Evolutionary conservation across 1,140 invertebrate species (phyloP).

Genomic region (Drosophila tsacasi): DNA sequence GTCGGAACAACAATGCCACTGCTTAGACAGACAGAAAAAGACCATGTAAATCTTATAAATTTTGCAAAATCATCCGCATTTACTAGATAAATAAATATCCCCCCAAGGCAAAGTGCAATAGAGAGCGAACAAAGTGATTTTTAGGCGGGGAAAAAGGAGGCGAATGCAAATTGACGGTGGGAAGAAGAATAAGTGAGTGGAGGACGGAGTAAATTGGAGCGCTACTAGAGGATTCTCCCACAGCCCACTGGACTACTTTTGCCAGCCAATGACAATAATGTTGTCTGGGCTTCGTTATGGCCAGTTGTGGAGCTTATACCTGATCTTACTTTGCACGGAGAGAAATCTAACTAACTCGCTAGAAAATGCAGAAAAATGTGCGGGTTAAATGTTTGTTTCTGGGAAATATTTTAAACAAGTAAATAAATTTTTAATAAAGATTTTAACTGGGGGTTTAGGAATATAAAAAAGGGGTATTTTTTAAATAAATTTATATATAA

Average conservation of each 20-base stretch:
- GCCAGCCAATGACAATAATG: slow-evolving; percentile 69
- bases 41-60: slow-evolving; percentile 4
- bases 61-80: slow-evolving; percentile 48
- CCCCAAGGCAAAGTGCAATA: slow-evolving; percentile 27
- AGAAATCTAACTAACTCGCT: neutral
- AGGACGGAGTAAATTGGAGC: slow-evolving; percentile 59
- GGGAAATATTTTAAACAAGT: neutral
- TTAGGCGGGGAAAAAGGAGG: neutral
- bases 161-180: slow-evolving; percentile 68
- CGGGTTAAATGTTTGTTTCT: neutral
- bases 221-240: slow-evolving; percentile 67
- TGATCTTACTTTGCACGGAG: slow-evolving; percentile 2
- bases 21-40: neutral
- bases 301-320: slow-evolving; percentile 10
- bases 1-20: slow-evolving; percentile 5
- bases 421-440: neutral
- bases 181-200: slow-evolving; percentile 26
- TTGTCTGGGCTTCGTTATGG: slow-evolving; percentile 76
- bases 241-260: slow-evolving; percentile 77
- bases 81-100: slow-evolving; percentile 44
- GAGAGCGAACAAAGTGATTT: slow-evolving; percentile 23
- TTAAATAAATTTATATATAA: too few species aligned
- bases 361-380: accelerated
- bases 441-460: neutral
- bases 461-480: too few species aligned